Evolutionary conservation across 2,888 invertebrate genomes (phyloP), one percentile per base, ranked within the genome.

Genomic region (Drosophila nr. perissopoda): DNA sequence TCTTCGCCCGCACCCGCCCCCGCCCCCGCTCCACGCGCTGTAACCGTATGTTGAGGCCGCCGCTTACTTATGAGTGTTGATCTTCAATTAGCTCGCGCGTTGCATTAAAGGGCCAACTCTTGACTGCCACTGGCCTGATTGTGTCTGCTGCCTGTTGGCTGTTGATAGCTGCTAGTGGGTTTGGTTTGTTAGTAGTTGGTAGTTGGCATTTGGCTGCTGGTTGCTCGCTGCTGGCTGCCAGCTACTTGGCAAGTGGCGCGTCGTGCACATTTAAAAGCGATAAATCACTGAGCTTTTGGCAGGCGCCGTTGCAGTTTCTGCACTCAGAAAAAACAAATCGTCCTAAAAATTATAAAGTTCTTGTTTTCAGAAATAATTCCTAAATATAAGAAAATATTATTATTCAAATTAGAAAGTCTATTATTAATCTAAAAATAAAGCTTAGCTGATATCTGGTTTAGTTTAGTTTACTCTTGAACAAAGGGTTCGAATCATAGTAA

Each of bases 211-310:
- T 60, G 33, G 31, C 21, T 48, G 62, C 51, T 65, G 36, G 51
- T 34, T 46, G 40, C 31, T 38, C 21, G 16, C 21, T 29, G 34
- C 46, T 46, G 10, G 34, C 16, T 36, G 54, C 54, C 54, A 54
- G 56, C 60, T 46, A 69, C 65, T 79, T 81, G 83, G 83, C 81
- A 78, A 67, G 61, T 65, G 69, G 62, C 59, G 76, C 72, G 68
- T 67, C 70, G 82, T 56, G 89, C 89, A 88, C 85, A 85, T 85
- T 85, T 85, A 85, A 85, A 85, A 89, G 76, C 85, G 72, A 85
- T 85, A 85, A 85, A 85, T 85, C 85, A 85, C 85, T 29, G 69
- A 53, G 69, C 81, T 88, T 89, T 89, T 89, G 90, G 88, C 86
- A 82, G 89, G 60, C 82, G 67, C 70, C 59, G 57, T 42, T 58